A percentile compares a stretch with the other conserved stretches of the same genome.
These are phyloP conservation scores for Euplagia quadripunctaria DNA, from an alignment of 2,888 invertebrate species.

Conservation along the genomic window DNA sequence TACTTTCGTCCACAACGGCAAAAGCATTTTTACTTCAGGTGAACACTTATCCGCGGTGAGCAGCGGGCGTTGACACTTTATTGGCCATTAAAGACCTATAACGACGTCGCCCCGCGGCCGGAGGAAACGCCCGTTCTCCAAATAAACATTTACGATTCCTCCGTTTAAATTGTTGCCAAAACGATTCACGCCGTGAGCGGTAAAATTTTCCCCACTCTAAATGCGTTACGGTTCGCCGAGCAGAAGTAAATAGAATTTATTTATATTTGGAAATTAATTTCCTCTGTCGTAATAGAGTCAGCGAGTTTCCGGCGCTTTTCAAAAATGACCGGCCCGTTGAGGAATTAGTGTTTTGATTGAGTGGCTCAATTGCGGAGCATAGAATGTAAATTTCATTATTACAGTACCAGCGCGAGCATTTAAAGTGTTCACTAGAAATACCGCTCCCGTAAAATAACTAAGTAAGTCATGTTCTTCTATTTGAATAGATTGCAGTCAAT, in stretches of 20 bases:
- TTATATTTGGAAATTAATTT: constrained; percentile 84
- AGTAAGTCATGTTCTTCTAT: constrained; percentile 41
- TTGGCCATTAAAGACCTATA: constrained; percentile 84
- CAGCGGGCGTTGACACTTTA: constrained; percentile 81
- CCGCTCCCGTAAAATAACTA: constrained; percentile 28
- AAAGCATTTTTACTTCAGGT: constrained; percentile 68
- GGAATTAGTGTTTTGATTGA: constrained; percentile 50
- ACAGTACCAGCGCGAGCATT: constrained; percentile 2
- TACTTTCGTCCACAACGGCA: constrained; percentile 29
- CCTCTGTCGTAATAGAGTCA: constrained; percentile 73
- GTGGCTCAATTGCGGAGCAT: constrained; percentile 23
- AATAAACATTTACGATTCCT: constrained; percentile 85
- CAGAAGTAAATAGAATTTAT: constrained; percentile 84
- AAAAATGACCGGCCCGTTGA: constrained; percentile 62
- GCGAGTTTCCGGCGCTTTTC: constrained; percentile 66
- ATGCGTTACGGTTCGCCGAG: constrained; percentile 80
- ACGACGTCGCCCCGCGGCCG: constrained; percentile 77
- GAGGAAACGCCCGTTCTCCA: constrained; percentile 73
- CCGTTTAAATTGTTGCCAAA: constrained; percentile 83
- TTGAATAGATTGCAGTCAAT: not conserved
- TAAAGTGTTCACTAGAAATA: constrained; percentile 4
- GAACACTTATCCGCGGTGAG: constrained; percentile 72
- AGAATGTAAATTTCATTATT: constrained; percentile 21
- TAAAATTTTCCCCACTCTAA: constrained; percentile 73
- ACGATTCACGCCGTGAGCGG: constrained; percentile 76